A percentile compares a stretch with the other conserved stretches of the same genome.
These are phyloP conservation scores for Whitmania pigra DNA, from an alignment of 1,140 invertebrate species.

Conservation along the genomic window DNA sequence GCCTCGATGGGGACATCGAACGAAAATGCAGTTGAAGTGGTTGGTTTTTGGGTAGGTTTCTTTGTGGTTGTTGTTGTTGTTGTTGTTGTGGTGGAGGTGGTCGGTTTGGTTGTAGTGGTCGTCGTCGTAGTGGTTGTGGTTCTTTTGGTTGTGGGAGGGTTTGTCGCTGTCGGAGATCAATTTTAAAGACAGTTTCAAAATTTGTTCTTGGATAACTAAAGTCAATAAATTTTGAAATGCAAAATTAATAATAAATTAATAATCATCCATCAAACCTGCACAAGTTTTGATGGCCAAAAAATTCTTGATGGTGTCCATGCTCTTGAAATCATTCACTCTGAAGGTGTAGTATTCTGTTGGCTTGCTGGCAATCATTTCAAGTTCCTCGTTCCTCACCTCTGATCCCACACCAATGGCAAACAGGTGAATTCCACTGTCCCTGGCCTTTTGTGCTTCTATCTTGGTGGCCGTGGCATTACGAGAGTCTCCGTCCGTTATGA, in stretches of 20 bases:
- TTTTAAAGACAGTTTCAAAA: neutral
- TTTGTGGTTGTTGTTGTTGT: neutral
- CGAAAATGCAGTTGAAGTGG: too few species aligned
- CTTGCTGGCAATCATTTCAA: conserved; percentile 22
- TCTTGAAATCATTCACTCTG: conserved; percentile 15
- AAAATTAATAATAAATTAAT: too few species aligned
- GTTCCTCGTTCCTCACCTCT: conserved; percentile 13
- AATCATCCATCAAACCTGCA: conserved; percentile 18
- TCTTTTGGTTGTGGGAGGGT: conserved; percentile 14
- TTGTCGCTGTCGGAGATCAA: neutral
- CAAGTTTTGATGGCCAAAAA: conserved; percentile 22
- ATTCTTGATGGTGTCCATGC: conserved; percentile 19
- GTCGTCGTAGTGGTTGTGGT: conserved; percentile 15
- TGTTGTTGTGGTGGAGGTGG: neutral
- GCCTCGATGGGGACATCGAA: too few species aligned
- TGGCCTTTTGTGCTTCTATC: conserved; percentile 13
- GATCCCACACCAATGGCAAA: conserved; percentile 24
- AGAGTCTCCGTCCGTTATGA: conserved; percentile 24
- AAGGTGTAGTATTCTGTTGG: conserved; percentile 21
- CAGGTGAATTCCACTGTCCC: conserved; percentile 21
- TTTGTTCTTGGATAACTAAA: neutral
- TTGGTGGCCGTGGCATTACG: conserved; percentile 17
- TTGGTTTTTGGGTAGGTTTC: neutral
- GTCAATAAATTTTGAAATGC: neutral
- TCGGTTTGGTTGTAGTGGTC: neutral